Percentiles rank a stretch among this genome's conserved stretches.
Evolutionary conservation across 2,888 invertebrate species (phyloP).

Genomic region (Cheiracanthium punctorium): DNA sequence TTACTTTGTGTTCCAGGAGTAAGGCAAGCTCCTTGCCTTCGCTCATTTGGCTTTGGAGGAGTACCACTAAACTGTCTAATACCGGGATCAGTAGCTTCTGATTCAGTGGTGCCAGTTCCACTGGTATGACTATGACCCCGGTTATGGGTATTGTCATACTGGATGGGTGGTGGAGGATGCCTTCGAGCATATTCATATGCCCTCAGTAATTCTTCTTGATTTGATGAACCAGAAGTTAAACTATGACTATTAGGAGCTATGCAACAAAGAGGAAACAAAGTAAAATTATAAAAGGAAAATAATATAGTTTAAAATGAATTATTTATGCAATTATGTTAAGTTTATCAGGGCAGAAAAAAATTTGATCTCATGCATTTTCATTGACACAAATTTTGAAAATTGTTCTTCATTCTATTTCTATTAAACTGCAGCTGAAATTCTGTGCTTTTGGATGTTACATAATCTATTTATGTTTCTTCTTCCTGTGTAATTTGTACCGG

Average conservation of each 20-base stretch:
- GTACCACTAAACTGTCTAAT: conserved; percentile 72
- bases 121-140: conserved; percentile 68
- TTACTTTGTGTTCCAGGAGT: conserved; percentile 69
- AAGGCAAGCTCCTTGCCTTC: conserved; percentile 71
- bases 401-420: no score
- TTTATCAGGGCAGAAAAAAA: no score
- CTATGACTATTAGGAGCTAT: conserved; percentile 70
- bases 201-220: conserved; percentile 71
- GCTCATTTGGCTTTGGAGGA: conserved; percentile 72
- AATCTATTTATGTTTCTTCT: no score
- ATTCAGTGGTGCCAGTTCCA: conserved; percentile 68
- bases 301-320: no score
- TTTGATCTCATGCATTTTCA: no score
- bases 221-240: conserved; percentile 71
- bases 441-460: no score
- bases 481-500: no score
- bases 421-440: no score
- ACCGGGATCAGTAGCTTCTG: conserved; percentile 72
- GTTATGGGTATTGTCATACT: conserved; percentile 62
- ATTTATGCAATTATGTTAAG: no score
- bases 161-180: conserved; percentile 62
- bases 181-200: conserved; percentile 72
- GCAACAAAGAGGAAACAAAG: background rate
- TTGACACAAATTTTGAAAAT: no score
- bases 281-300: no score